A percentile compares a stretch with the other conserved stretches of the same genome.
These are phyloP conservation scores for Hypselothyrea guttata DNA, from an alignment of 2,888 invertebrate species.

Conservation along the genomic window DNA sequence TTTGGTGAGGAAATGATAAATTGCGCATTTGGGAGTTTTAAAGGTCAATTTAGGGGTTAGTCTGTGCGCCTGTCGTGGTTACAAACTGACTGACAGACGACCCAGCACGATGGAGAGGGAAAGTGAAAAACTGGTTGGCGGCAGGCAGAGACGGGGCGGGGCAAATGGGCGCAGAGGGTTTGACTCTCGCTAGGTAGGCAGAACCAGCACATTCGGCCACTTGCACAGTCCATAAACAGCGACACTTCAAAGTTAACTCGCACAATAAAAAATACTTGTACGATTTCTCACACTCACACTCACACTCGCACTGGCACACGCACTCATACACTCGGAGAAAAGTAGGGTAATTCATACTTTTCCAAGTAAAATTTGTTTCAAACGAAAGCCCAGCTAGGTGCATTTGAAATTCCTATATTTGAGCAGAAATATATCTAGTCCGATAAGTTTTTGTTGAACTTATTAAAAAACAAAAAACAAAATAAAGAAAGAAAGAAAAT, in stretches of 20 bases:
- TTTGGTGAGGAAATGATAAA: constrained; percentile 80
- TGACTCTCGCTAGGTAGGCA: constrained; percentile 2
- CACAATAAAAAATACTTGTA: constrained; percentile 67
- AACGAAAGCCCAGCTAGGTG: too few species aligned
- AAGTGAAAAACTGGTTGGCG: neutral
- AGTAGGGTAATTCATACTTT: too few species aligned
- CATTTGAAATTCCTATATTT: too few species aligned
- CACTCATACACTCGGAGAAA: too few species aligned
- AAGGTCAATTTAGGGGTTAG: constrained; percentile 81
- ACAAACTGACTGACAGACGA: constrained; percentile 55
- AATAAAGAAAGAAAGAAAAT: too few species aligned
- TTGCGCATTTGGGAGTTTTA: constrained; percentile 82
- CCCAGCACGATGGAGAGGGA: neutral
- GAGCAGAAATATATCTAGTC: too few species aligned
- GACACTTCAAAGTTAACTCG: constrained; percentile 73
- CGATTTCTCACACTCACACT: constrained; percentile 20
- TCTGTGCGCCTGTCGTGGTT: constrained; percentile 48
- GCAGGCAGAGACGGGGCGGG: neutral
- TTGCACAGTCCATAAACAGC: constrained; percentile 56
- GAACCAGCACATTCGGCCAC: constrained; percentile 21
- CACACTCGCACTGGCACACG: neutral
- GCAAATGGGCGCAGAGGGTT: constrained; percentile 4
- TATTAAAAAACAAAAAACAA: too few species aligned
- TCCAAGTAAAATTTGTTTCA: too few species aligned
- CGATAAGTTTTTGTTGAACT: too few species aligned